Conservation (phyloP, 2,888 invertebrate genomes). For the Bhutanitis thaidina region DNA sequence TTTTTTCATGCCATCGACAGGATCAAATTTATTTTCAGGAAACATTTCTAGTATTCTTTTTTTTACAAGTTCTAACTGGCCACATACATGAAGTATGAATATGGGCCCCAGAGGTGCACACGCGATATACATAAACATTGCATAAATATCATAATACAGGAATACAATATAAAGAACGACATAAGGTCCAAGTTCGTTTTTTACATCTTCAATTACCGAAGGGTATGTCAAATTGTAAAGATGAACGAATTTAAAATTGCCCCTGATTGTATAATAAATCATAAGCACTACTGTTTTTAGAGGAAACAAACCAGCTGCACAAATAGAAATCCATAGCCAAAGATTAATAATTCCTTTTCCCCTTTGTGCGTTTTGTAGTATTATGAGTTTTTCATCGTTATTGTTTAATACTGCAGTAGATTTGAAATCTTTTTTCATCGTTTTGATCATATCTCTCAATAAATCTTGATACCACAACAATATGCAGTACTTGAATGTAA, state of each 20-base stretch:
- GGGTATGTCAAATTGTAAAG: constrained; percentile 38
- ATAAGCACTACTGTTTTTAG: constrained; percentile 29
- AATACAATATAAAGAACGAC: constrained; percentile 18
- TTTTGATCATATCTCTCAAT: constrained; percentile 30
- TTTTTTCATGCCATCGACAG: constrained; percentile 25
- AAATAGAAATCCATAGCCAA: constrained; percentile 29
- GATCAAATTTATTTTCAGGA: constrained; percentile 20
- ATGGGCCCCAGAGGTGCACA: constrained; percentile 47
- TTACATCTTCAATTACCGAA: constrained; percentile 30
- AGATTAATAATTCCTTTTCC: constrained; percentile 33
- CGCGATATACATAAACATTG: constrained; percentile 32
- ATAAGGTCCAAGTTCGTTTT: constrained; percentile 28
- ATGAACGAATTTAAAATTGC: constrained; percentile 31
- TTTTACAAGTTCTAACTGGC: constrained; percentile 43
- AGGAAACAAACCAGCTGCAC: constrained; percentile 21
- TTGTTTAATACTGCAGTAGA: constrained; percentile 22
- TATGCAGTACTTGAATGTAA: constrained; percentile 27
- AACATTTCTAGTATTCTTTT: constrained; percentile 34
- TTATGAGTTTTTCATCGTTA: constrained; percentile 29
- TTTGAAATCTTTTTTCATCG: constrained; percentile 38
- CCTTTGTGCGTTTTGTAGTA: constrained; percentile 30
- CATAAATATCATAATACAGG: constrained; percentile 26
- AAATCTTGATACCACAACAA: constrained; percentile 30
- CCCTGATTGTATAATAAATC: constrained; percentile 28
- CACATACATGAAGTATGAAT: constrained; percentile 48